A percentile compares a stretch with the other conserved stretches of the same genome.
Conservation (phyloP, 2,113 vertebrate genomes). For the Centropristis striata region DNA sequence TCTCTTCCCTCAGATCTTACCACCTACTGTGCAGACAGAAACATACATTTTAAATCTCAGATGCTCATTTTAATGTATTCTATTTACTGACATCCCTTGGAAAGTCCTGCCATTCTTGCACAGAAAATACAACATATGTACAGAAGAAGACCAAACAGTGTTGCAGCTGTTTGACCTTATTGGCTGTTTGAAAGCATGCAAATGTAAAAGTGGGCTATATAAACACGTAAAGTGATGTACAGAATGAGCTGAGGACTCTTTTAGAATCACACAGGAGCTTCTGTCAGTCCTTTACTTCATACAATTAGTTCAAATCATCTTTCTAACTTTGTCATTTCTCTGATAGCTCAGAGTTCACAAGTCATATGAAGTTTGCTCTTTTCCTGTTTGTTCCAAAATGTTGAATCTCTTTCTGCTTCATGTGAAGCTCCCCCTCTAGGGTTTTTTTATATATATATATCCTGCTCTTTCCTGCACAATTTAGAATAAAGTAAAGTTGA, state of each 20-base stretch:
- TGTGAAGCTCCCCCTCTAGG: background rate
- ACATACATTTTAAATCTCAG: background rate
- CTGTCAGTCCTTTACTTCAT: background rate
- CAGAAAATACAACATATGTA: background rate
- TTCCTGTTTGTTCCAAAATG: background rate
- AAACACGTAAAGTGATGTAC: background rate
- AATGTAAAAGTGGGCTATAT: too few species aligned
- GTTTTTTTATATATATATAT: background rate
- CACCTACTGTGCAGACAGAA: background rate
- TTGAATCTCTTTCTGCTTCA: background rate
- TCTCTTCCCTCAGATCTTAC: constrained; percentile 19
- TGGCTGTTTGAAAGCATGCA: background rate
- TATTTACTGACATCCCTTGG: background rate
- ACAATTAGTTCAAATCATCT: background rate
- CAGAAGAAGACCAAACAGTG: background rate
- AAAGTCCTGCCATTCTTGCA: background rate
- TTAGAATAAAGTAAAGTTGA: background rate
- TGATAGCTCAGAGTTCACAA: background rate
- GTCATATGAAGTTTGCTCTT: background rate
- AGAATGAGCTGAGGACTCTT: background rate
- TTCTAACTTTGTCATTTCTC: background rate
- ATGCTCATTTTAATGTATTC: background rate
- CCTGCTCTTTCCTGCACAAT: background rate
- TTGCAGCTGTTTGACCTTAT: background rate
- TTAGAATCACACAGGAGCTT: background rate